These are phyloP conservation scores for Quadroppia sp. DNA, from an alignment of 2,888 invertebrate genomes.

Conservation along the genomic window DNA sequence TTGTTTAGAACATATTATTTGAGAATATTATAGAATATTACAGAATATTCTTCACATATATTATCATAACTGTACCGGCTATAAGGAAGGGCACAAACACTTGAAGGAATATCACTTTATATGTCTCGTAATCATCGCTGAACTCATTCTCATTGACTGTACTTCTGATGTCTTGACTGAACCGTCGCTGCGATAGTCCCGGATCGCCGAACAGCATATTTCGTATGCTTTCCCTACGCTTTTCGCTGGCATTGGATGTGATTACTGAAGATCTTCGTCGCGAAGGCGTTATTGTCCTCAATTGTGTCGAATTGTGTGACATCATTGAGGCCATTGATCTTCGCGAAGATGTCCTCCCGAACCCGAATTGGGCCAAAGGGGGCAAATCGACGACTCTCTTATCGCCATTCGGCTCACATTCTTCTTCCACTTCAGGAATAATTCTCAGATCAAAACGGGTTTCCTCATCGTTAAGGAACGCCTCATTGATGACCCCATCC, in stretches of 20 bases:
- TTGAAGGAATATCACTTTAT: conserved; percentile 45
- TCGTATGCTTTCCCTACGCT: conserved; percentile 10
- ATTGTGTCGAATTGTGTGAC: conserved; percentile 1
- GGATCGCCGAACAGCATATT: conserved; percentile 38
- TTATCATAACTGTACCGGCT: conserved; percentile 45
- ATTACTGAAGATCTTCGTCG: conserved; percentile 12
- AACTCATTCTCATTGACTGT: conserved; percentile 8
- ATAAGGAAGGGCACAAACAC: conserved; percentile 47
- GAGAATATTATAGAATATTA: conserved; percentile 41
- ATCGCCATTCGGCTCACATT: neutral
- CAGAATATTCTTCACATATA: conserved; percentile 43
- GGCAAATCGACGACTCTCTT: neutral
- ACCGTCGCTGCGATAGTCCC: conserved; percentile 6
- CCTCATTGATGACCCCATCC: conserved; percentile 10
- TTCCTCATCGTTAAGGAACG: conserved; percentile 21
- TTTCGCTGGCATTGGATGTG: conserved; percentile 11
- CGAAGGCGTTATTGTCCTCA: neutral
- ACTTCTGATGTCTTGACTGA: conserved; percentile 38
- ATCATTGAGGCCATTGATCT: conserved; percentile 15
- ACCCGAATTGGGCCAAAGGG: too few species aligned
- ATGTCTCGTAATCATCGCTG: conserved; percentile 42
- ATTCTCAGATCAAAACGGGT: conserved; percentile 7
- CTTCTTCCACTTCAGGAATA: conserved; percentile 22
- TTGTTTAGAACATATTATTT: conserved; percentile 43
- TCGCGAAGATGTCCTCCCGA: conserved; percentile 10